These are phyloP conservation scores for Acronicta psi DNA, from an alignment of 2,888 invertebrate genomes.

Conservation along the genomic window DNA sequence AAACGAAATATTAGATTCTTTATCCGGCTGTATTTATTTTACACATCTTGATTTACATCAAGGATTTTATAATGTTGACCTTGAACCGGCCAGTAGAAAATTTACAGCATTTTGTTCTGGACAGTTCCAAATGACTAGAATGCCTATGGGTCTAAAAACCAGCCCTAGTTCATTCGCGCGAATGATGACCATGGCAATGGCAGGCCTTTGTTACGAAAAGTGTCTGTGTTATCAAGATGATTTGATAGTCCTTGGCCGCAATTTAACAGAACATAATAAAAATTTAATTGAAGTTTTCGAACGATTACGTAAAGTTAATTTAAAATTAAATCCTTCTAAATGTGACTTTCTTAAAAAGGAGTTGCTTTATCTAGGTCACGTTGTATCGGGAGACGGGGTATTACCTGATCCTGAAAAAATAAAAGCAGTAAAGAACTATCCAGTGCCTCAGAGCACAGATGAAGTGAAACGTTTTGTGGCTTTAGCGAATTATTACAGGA, in stretches of 20 bases:
- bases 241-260: neutral
- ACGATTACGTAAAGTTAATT: too few relatives aligned
- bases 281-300: too few relatives aligned
- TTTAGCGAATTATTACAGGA: neutral
- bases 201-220: neutral
- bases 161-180: neutral
- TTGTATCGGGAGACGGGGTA: too few relatives aligned
- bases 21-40: constrained; percentile 8
- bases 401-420: too few relatives aligned
- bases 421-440: too few relatives aligned
- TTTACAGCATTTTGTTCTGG: constrained; percentile 11
- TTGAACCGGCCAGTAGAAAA: constrained; percentile 5
- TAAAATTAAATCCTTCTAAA: too few relatives aligned
- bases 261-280: neutral
- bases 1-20: constrained; percentile 2
- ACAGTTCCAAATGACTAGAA: constrained; percentile 3
- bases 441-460: too few relatives aligned
- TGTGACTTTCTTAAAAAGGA: too few relatives aligned
- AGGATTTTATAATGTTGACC: too few relatives aligned
- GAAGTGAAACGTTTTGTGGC: too few relatives aligned
- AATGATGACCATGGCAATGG: too few relatives aligned
- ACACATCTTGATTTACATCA: constrained; percentile 5
- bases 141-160: constrained; percentile 12
- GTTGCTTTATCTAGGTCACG: too few relatives aligned
- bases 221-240: neutral